Conservation (phyloP, 2,797 vertebrate genomes). For the Bovichtus diacanthus region DNA sequence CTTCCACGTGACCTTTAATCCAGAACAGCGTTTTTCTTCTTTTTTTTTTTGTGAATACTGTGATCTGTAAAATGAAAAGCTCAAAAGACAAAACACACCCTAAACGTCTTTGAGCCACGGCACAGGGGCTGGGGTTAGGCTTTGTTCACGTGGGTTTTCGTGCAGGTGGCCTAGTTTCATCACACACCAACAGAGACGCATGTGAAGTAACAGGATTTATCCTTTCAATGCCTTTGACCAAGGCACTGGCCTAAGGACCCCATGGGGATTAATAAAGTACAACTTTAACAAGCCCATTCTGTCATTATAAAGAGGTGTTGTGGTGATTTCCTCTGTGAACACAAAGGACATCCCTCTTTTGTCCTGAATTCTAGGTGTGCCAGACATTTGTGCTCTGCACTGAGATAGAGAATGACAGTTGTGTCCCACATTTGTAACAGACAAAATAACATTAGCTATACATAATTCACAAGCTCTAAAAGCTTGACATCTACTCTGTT, state of each 20-base stretch:
- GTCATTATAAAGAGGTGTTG: constrained; percentile 31
- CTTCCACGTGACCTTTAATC: no score
- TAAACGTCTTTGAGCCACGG: not conserved
- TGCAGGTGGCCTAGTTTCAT: constrained; percentile 27
- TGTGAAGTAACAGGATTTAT: constrained; percentile 18
- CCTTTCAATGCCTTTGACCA: constrained; percentile 29
- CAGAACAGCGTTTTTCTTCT: not conserved
- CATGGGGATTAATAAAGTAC: constrained; percentile 37
- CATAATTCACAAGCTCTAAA: constrained; percentile 44
- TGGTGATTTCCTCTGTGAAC: constrained; percentile 41
- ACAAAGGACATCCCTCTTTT: constrained; percentile 23
- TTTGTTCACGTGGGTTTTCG: not conserved
- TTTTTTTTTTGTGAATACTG: not conserved
- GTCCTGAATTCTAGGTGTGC: not conserved
- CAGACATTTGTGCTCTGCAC: not conserved
- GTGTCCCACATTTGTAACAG: constrained; percentile 26
- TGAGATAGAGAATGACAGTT: not conserved
- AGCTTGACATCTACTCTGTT: constrained; percentile 20
- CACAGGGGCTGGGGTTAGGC: not conserved
- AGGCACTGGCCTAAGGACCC: constrained; percentile 8
- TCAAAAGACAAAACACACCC: not conserved
- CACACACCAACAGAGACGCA: constrained; percentile 3
- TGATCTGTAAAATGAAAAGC: constrained; percentile 12
- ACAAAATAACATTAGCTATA: constrained; percentile 39
- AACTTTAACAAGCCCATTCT: constrained; percentile 36